Conservation (phyloP, 2,888 invertebrate species). For the Caenorhabditis macrosperma region DNA sequence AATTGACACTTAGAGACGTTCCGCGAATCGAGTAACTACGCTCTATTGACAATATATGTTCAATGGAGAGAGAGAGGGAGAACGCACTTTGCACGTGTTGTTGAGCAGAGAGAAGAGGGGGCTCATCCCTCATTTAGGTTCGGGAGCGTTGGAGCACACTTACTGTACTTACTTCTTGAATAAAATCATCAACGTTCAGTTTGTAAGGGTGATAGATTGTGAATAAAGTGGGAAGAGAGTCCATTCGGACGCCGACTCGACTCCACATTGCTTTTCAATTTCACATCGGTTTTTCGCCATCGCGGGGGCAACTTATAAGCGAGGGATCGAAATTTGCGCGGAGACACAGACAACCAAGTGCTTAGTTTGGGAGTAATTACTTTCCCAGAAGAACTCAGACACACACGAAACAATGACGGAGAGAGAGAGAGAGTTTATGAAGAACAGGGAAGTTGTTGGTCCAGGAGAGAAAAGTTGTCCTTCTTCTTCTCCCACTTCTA, state of each 20-base stretch:
- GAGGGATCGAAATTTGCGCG: conserved; percentile 16
- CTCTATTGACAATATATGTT: background rate
- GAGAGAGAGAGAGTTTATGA: background rate
- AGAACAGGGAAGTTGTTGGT: background rate
- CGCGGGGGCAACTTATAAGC: conserved; percentile 39
- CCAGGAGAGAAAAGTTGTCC: background rate
- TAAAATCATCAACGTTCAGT: conserved; percentile 6
- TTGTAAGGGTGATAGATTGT: conserved; percentile 33
- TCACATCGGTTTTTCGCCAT: conserved; percentile 37
- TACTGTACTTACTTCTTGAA: conserved; percentile 27
- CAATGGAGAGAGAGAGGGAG: too few relatives aligned
- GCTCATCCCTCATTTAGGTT: too few relatives aligned
- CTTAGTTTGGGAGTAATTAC: conserved; percentile 22
- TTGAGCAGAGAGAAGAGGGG: too few relatives aligned
- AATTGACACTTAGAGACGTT: background rate
- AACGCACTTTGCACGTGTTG: background rate
- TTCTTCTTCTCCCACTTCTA: background rate
- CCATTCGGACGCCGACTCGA: conserved; percentile 13
- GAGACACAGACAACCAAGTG: conserved; percentile 20
- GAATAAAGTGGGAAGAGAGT: conserved; percentile 31
- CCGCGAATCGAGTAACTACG: background rate
- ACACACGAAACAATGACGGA: conserved; percentile 18
- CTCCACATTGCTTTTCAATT: conserved; percentile 1
- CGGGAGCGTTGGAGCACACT: too few relatives aligned
- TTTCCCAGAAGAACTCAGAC: conserved; percentile 23